Evolutionary conservation across 2,113 vertebrate genomes (phyloP), one percentile per base, ranked within the genome.

Genomic region (Vulpes lagopus): DNA sequence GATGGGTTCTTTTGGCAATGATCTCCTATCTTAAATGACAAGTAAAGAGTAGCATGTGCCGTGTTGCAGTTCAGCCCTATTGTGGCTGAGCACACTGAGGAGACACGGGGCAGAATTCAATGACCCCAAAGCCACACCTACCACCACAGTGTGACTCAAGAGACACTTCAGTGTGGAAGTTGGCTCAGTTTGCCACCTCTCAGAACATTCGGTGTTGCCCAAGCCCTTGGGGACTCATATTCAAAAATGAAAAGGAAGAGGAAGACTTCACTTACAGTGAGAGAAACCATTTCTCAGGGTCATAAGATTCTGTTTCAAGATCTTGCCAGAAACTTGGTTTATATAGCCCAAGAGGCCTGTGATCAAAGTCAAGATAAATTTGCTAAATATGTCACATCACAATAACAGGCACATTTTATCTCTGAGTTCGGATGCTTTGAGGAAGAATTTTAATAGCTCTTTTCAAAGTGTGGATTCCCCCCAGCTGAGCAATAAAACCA

Each of bases 291-390:
- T 84, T 84, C 38, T 96, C 27, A 55, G 53, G 22, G 5, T 62
- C 49, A 23, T 73, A 69, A 76, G 49, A 91, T 82, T 95, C 65
- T 89, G 3, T 93, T 89, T 93, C n/a, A 91, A 93, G 43, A 95
- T 95, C 71, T 93, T 95, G 65, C 78, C 89, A 91, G 55, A 91
- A 88, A 53, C 8, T 85, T 84, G 17, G 53, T 81, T 94, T 84
- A 57, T 30, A 80, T 87, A 65, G 92, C 87, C 51, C 71, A 53
- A 80, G 64, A 80, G 35, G 55, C 71, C 89, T 95, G 23, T 83
- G 65, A 89, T 86, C 82, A 95, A 95, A 92, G 71, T 59, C 53
- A 89, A 91, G 9, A 82, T 91, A 67, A 94, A 55, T 16, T 67
- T 53, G 38, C 35, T 57, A 91, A 91, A 82, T 57, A 71, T n/a